Percentiles rank a stretch among this genome's conserved stretches.
Evolutionary conservation across 1,140 invertebrate genomes (phyloP).

Genomic region (Venustaconcha ellipsiformis): DNA sequence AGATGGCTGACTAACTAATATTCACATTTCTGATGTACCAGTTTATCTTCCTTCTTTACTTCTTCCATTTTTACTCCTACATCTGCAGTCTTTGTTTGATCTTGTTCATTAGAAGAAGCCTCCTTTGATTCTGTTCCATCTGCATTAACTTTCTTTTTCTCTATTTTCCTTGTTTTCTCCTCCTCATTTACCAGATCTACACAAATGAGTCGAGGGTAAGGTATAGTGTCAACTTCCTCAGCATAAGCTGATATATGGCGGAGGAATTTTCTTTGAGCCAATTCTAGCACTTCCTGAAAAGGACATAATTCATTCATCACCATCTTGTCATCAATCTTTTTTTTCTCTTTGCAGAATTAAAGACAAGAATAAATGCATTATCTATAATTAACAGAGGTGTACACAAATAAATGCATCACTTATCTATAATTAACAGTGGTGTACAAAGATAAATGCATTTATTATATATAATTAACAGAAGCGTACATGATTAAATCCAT

Average conservation of each 20-base stretch:
- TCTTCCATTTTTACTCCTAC: constrained; percentile 5
- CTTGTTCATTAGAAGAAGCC: not conserved
- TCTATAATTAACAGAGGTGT: no score
- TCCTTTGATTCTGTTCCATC: not conserved
- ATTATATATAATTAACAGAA: no score
- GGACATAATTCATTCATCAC: not conserved
- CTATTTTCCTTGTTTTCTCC: constrained; percentile 11
- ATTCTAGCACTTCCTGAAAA: constrained; percentile 57
- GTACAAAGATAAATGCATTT: no score
- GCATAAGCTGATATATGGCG: constrained; percentile 46
- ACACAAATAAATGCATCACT: no score
- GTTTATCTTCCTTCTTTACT: not conserved
- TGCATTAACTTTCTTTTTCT: constrained; percentile 4
- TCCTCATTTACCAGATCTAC: constrained; percentile 38
- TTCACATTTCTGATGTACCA: not conserved
- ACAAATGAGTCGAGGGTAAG: constrained; percentile 49
- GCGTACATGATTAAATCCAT: no score
- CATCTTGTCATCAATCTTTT: no score
- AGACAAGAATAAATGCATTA: no score
- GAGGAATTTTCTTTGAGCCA: constrained; percentile 59
- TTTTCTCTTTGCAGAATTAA: no score
- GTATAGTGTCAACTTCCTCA: constrained; percentile 35
- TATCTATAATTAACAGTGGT: no score
- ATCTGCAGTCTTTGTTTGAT: not conserved
- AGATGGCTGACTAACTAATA: no score